These are phyloP conservation scores for Willisornis vidua DNA, from an alignment of 2,113 vertebrate species.

Conservation along the genomic window DNA sequence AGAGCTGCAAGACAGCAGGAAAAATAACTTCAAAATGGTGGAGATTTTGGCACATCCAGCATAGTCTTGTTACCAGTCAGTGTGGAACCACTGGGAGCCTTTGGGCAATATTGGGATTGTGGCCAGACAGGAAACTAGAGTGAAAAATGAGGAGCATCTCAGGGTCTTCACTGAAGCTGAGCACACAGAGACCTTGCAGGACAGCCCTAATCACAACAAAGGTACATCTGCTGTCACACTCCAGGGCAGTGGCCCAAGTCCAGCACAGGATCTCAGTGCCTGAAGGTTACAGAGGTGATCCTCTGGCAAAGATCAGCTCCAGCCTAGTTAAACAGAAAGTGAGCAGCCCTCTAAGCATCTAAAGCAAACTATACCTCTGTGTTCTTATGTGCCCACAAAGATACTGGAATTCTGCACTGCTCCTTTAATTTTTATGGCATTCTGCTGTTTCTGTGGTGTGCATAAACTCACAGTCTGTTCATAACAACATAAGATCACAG, in stretches of 20 bases:
- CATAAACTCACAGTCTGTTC: not conserved
- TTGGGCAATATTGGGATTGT: not conserved
- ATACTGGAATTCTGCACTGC: not conserved
- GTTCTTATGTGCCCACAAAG: not conserved
- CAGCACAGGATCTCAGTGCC: not conserved
- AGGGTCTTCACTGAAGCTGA: not conserved
- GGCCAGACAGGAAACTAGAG: not conserved
- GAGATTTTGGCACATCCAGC: not conserved
- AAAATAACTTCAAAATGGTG: not conserved
- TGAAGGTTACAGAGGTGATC: not conserved
- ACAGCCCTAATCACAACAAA: not conserved
- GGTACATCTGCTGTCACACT: not conserved
- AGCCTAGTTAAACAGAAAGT: not conserved
- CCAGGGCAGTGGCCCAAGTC: not conserved
- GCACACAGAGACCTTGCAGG: not conserved
- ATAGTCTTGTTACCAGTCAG: accelerated
- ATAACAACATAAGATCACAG: not conserved
- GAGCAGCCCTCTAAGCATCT: not conserved
- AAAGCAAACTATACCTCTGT: not conserved
- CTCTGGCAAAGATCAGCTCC: not conserved
- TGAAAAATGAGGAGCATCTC: not conserved
- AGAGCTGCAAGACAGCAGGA: not conserved
- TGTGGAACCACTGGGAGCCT: not conserved
- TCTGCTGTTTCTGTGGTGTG: not conserved
- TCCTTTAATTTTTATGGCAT: not conserved